phyloP scores from a whole-genome alignment of 2,113 vertebrate genomes.

The Acrocephalus kingi region DNA sequence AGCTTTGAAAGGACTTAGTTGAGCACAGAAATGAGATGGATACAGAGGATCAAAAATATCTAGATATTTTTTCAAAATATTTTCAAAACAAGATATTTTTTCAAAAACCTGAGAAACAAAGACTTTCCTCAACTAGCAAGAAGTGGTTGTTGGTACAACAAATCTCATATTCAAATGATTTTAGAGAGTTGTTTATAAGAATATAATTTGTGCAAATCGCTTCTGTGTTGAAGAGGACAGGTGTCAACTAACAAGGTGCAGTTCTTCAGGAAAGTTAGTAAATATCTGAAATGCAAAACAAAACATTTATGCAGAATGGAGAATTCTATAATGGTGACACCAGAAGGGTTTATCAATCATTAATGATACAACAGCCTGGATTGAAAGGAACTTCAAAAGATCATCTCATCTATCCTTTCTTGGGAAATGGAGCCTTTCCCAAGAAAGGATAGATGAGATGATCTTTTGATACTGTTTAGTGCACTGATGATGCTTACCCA shows the following conservation, averaged over 20 bases:
- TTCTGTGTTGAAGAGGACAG: background rate
- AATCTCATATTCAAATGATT: background rate
- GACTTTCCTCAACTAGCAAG: background rate
- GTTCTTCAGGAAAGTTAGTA: background rate
- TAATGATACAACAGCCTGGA: background rate
- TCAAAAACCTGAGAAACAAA: background rate
- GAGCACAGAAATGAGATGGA: background rate
- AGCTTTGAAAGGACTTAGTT: background rate
- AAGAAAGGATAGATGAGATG: too few relatives aligned
- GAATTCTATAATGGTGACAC: background rate
- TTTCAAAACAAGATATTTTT: background rate
- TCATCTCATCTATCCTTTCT: background rate
- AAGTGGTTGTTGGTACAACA: background rate
- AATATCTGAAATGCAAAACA: background rate
- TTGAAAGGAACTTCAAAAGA: background rate
- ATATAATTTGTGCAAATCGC: background rate
- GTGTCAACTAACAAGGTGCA: background rate
- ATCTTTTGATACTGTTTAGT: background rate
- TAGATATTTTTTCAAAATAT: background rate
- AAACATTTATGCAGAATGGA: background rate
- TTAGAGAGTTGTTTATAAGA: background rate
- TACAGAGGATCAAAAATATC: background rate
- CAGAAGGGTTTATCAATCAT: background rate
- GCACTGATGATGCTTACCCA: background rate
- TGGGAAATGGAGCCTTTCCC: background rate